Evolutionary conservation across 2,888 invertebrate genomes (phyloP).

Genomic region (Erannis defoliaria): DNA sequence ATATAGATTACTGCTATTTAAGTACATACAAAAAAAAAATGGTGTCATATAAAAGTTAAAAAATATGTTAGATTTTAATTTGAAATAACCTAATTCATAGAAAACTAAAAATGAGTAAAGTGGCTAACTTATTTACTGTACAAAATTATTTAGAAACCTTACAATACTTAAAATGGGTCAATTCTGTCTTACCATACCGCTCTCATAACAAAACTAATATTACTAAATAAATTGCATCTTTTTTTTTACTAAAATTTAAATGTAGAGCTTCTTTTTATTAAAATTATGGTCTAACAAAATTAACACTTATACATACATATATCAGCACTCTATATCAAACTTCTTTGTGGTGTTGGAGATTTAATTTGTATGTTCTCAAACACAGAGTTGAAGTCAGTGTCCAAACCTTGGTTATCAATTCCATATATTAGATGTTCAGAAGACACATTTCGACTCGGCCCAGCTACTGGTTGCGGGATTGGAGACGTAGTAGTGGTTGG

Average conservation of each 20-base stretch:
- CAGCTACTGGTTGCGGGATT: slow-evolving; percentile 61
- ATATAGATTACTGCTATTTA: too few relatives aligned
- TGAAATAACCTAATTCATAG: neutral
- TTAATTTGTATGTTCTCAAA: slow-evolving; percentile 88
- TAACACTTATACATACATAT: too few relatives aligned
- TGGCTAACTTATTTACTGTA: neutral
- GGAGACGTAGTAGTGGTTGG: slow-evolving; percentile 70
- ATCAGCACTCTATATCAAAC: slow-evolving; percentile 74
- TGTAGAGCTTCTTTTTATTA: too few relatives aligned
- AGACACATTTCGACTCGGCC: slow-evolving; percentile 78
- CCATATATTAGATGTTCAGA: slow-evolving; percentile 83
- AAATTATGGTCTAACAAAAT: too few relatives aligned
- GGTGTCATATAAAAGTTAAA: neutral
- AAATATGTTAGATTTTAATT: too few relatives aligned
- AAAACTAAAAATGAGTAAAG: neutral
- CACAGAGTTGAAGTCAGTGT: slow-evolving; percentile 88
- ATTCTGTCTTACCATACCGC: too few relatives aligned
- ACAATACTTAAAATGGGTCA: too few relatives aligned
- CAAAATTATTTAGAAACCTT: neutral
- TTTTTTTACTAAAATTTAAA: too few relatives aligned
- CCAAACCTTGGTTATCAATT: slow-evolving; percentile 87
- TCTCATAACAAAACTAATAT: too few relatives aligned
- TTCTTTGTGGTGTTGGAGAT: slow-evolving; percentile 63
- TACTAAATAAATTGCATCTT: too few relatives aligned
- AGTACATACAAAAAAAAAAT: neutral